Evolutionary conservation across 1,140 invertebrate species (phyloP), one percentile per base, ranked within the genome.

Genomic region (Pararge aegeria): DNA sequence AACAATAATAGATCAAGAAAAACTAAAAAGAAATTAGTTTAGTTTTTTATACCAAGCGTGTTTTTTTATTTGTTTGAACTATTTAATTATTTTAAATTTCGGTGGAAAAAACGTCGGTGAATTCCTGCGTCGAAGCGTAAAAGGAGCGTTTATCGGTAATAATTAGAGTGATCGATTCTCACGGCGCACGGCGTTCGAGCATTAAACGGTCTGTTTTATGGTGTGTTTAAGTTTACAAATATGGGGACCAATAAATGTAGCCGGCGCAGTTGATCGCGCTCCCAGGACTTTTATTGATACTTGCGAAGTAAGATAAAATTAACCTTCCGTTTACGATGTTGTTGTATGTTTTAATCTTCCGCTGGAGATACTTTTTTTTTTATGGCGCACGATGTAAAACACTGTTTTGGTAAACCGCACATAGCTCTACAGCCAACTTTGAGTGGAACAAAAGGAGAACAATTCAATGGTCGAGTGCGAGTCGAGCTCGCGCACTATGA

Each of bases 141-240:
- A 46, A 20, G 10, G 9, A 37, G 34, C 34, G 6, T 19, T 42
- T 18, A 42, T 42, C 18, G 38, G 38, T 10, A 42, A 46, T 46
- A 46, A 46, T 46, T 46, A 46, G 9, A 18, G 0, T 16, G 19
- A 20, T 46, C 42, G 42, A 46, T 46, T 46, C 42, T 20, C 42
- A 46, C 42, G 42, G 19, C 42, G 42, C 42, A 46, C 42, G 42
- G 19, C 42, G 42, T 20, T n/a, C 15, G 12, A 46, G 20, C 42
- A 46, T 46, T 20, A 15, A 42, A 15, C 15, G 42, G 10, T 2
- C 10, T 9, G 2, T 19, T 46, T 46, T 46, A 46, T 46, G 42
- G 42, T 16, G 42, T 46, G 42, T 46, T 46, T 46, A 20, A 42
- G 42, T 46, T 46, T 46, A 46, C 42, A 46, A 46, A 46, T 20